Percentiles rank a stretch among this genome's conserved stretches.
These are phyloP conservation scores for Drosophila mojavensis DNA, from an alignment of 1,140 invertebrate genomes.

Conservation along the genomic window DNA sequence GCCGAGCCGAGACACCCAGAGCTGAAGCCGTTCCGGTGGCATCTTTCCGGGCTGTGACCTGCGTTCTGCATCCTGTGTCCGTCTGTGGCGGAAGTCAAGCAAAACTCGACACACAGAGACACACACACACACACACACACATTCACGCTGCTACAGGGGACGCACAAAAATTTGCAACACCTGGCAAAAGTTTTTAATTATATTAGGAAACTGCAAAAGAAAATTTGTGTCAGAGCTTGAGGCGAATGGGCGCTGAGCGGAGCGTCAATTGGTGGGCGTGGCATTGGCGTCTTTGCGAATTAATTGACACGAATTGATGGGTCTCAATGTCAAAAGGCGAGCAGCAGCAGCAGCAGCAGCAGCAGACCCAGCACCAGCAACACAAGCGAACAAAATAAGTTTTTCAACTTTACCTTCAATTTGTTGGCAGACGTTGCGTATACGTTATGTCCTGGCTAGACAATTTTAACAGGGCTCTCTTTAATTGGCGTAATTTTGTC, in stretches of 20 bases:
- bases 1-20: constrained; percentile 46
- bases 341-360: not conserved
- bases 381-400: constrained; percentile 47
- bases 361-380: constrained; percentile 7
- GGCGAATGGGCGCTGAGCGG: not conserved
- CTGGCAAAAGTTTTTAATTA: constrained; percentile 82
- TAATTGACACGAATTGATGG: constrained; percentile 82
- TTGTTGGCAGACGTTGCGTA: constrained; percentile 64
- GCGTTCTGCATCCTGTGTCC: constrained; percentile 39
- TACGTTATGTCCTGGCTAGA: constrained; percentile 61
- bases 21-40: constrained; percentile 48
- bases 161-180: constrained; percentile 74
- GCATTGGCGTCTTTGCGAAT: constrained; percentile 67
- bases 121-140: not conserved
- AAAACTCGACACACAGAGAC: constrained; percentile 47
- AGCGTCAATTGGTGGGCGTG: constrained; percentile 40
- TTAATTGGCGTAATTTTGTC: constrained; percentile 82
- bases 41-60: constrained; percentile 42
- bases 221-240: constrained; percentile 63
- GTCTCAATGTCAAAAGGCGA: constrained; percentile 70
- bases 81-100: constrained; percentile 57
- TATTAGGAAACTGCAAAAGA: constrained; percentile 70
- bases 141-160: not conserved
- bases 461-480: constrained; percentile 71
- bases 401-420: constrained; percentile 75